A percentile compares a stretch with the other conserved stretches of the same genome.
These are phyloP conservation scores for Apus apus DNA, from an alignment of 2,113 vertebrate genomes.

Conservation along the genomic window DNA sequence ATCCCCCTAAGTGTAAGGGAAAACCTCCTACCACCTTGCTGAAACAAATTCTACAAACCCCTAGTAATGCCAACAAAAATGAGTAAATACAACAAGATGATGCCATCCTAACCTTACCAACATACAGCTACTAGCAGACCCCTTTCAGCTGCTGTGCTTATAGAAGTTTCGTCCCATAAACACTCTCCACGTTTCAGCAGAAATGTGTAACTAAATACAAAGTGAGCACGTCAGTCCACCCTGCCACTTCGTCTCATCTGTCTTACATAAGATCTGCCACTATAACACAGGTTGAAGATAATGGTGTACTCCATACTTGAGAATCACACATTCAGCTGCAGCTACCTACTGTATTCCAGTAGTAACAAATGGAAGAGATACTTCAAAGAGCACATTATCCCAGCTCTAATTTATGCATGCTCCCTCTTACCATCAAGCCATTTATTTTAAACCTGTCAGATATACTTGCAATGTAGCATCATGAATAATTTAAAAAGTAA, in stretches of 20 bases:
- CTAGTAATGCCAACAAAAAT: background rate
- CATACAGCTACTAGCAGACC: background rate
- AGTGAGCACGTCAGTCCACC: background rate
- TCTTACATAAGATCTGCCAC: background rate
- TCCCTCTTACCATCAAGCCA: constrained; percentile 58
- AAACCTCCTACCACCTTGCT: background rate
- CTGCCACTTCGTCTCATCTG: background rate
- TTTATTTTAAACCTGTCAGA: constrained; percentile 64
- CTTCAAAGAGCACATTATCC: constrained; percentile 60
- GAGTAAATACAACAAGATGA: background rate
- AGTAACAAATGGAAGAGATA: constrained; percentile 59
- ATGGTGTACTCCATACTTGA: constrained; percentile 5
- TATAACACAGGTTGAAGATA: background rate
- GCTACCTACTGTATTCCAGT: constrained; percentile 44
- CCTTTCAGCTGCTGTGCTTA: background rate
- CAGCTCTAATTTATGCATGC: constrained; percentile 61
- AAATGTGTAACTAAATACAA: background rate
- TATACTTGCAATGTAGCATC: constrained; percentile 53
- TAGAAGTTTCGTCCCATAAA: background rate
- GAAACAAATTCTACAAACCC: background rate
- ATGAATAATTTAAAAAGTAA: constrained; percentile 65
- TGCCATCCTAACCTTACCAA: background rate
- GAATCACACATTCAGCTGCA: constrained; percentile 40
- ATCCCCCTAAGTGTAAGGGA: background rate
- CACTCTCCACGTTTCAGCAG: background rate